Evolutionary conservation across 2,888 invertebrate species (phyloP).

Genomic region (Volucella zonaria): DNA sequence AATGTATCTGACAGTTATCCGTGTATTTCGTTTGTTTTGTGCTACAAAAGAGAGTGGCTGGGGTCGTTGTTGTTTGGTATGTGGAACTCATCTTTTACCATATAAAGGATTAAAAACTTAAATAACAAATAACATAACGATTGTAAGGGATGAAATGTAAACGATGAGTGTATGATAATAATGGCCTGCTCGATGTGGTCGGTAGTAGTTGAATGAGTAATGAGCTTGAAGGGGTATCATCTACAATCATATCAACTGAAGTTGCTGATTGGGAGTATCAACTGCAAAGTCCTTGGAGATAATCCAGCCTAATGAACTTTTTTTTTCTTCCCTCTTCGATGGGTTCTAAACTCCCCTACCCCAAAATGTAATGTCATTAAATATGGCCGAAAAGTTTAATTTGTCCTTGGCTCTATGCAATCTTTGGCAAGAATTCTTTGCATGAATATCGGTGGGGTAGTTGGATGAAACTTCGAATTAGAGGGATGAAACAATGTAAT

Average conservation of each 20-base stretch:
- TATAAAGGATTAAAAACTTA: slow-evolving; percentile 71
- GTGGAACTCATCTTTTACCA: slow-evolving; percentile 30
- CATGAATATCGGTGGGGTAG: slow-evolving; percentile 2
- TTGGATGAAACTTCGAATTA: slow-evolving; percentile 34
- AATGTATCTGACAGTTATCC: slow-evolving; percentile 61
- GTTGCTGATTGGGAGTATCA: slow-evolving; percentile 37
- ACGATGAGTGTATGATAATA: slow-evolving; percentile 40
- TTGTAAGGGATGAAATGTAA: slow-evolving; percentile 31
- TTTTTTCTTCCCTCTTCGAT: slow-evolving; percentile 3
- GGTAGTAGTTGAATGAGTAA: slow-evolving; percentile 48
- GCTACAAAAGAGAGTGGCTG: slow-evolving; percentile 11
- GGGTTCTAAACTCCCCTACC: not conserved
- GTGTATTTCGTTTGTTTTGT: slow-evolving; percentile 41
- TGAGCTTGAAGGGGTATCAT: slow-evolving; percentile 39
- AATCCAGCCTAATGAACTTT: slow-evolving; percentile 68
- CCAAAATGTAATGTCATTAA: slow-evolving; percentile 44
- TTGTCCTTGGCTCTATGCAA: slow-evolving; percentile 45
- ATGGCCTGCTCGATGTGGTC: slow-evolving; percentile 3
- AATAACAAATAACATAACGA: slow-evolving; percentile 57
- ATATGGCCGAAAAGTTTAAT: slow-evolving; percentile 67
- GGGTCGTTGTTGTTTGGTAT: not conserved
- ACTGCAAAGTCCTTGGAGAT: slow-evolving; percentile 36
- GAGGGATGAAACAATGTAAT: slow-evolving; percentile 66
- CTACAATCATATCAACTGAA: not conserved
- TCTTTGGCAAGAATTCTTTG: slow-evolving; percentile 26